A percentile compares a stretch with the other conserved stretches of the same genome.
phyloP scores from a whole-genome alignment of 2,797 vertebrate genomes.

The Emys orbicularis region DNA sequence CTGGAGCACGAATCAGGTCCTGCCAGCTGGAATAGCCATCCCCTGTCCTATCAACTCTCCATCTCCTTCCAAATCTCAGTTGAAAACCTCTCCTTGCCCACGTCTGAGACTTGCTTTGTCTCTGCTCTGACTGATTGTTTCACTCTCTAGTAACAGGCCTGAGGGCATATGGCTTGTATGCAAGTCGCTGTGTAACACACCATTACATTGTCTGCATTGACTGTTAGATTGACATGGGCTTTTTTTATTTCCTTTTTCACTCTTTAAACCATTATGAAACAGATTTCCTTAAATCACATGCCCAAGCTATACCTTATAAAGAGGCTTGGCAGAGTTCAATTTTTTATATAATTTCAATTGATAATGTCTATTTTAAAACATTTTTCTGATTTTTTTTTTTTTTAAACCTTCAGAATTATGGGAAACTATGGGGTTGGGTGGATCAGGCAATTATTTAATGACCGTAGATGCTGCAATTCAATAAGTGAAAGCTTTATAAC shows the following conservation, averaged over 20 bases:
- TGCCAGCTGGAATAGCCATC: not conserved
- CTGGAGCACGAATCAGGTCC: not conserved
- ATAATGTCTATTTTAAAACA: not conserved
- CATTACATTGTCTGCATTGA: not conserved
- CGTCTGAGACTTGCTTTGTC: rapidly evolving
- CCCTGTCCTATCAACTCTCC: not conserved
- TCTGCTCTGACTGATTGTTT: not conserved
- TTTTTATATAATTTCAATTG: not conserved
- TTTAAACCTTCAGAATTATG: not conserved
- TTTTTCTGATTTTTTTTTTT: not conserved
- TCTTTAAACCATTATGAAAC: not conserved
- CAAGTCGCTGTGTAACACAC: not conserved
- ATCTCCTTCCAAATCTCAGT: not conserved
- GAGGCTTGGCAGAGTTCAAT: not conserved
- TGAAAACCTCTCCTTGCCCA: not conserved
- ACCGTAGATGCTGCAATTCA: not conserved
- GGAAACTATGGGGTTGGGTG: not conserved
- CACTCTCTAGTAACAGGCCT: rapidly evolving
- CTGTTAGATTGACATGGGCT: not conserved
- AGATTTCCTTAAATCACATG: not conserved
- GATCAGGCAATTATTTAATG: not conserved
- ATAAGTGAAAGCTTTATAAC: not conserved
- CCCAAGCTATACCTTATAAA: not conserved
- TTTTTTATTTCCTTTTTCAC: not conserved
- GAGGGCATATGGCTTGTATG: rapidly evolving